phyloP scores from a whole-genome alignment of 2,113 vertebrate genomes.

The Hyperopisus bebe region DNA sequence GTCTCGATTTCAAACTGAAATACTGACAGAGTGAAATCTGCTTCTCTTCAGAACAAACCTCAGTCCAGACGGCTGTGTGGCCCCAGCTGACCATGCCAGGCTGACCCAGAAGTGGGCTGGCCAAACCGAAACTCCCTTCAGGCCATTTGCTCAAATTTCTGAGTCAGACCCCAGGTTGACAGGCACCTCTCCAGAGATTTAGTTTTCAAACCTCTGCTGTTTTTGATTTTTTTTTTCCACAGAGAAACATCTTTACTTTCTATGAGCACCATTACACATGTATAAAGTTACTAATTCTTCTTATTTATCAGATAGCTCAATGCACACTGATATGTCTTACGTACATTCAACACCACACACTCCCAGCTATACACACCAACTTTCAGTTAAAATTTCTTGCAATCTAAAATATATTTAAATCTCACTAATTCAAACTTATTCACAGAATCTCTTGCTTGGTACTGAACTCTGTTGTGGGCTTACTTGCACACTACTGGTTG shows the following conservation, averaged over 20 bases:
- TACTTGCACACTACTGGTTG: not conserved
- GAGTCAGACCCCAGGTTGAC: not conserved
- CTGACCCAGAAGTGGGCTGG: not conserved
- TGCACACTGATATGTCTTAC: not conserved
- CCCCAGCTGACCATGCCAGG: not conserved
- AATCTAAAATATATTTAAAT: not conserved
- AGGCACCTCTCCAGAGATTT: not conserved
- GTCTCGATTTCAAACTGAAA: not conserved
- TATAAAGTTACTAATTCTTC: not conserved
- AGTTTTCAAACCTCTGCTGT: not conserved
- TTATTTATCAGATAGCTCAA: not conserved
- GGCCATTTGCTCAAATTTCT: not conserved
- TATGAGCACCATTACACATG: not conserved
- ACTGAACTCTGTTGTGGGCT: not conserved
- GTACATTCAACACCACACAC: not conserved
- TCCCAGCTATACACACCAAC: not conserved
- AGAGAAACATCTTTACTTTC: not conserved
- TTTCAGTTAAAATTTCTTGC: not conserved
- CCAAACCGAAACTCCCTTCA: not conserved
- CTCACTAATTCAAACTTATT: not conserved
- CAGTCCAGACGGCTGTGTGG: not conserved
- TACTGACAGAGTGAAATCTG: not conserved
- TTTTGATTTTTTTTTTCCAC: not conserved
- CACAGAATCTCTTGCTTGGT: not conserved
- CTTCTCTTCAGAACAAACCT: not conserved